Evolutionary conservation across 92 coral and sea anemone species (phyloP), one percentile per base, ranked within the genome.

Genomic region (Phenganax subtilis): DNA sequence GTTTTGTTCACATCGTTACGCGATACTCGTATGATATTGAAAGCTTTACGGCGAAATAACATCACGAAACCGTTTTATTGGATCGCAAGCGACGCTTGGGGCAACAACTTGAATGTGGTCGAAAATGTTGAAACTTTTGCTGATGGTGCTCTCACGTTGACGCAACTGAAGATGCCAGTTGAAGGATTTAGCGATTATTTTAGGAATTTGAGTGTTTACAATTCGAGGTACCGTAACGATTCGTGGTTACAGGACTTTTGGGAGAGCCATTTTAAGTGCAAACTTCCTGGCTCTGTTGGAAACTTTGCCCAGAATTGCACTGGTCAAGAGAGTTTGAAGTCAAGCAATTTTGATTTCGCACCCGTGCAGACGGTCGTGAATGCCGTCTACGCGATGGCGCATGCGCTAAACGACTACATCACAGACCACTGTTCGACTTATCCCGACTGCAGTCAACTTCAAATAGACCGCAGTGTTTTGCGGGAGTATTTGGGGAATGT

Each of bases 381-480:
- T 66, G 85, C 89, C 1, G 83, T 86, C 47, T 82, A 86, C 65
- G 89, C 89, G 29, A 86, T 86, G 89, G 83, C 81, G 59, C 54
- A 81, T 51, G 89, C 85, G 51, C 80, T 86, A 8, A 56, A 86
- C 77, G 66, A 75, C 31, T 81, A 66, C 79, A 62, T 84, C 71
- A 82, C 68, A 56, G 79, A 81, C 57, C 65, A 30, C 64, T 85
- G 88, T 57, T 29, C 47, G n/a, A 80, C 30, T n/a, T 57, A 68
- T 37, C 80, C 84, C 30, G 63, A 44, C 51, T 86, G 89, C 57
- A 72, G 71, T n/a, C 72, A 80, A 28, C 70, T 76, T 25, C 44
- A 11, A 5, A 3, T 81, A 29, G 75, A 72, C 67, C 63, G 89
- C 3, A 68, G 51, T 8, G 60, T 28, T 9, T 75, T 86, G 30